Conservation (phyloP, 2,113 vertebrate species). For the Neofelis nebulosa region DNA sequence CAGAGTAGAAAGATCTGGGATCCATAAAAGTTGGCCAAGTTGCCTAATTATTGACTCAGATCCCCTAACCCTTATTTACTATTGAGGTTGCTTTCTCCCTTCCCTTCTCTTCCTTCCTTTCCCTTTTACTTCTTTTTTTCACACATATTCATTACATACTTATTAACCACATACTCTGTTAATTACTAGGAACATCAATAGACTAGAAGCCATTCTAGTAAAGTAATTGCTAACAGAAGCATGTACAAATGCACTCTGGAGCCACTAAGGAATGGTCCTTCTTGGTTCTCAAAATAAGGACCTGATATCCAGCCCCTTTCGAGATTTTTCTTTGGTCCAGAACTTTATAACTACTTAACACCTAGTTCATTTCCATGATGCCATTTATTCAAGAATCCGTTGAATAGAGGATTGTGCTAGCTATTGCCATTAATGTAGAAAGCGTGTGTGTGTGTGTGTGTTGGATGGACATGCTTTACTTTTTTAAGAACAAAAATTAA, state of each 20-base stretch:
- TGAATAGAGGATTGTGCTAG: background rate
- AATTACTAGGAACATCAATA: background rate
- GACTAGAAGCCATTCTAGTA: background rate
- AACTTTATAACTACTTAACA: background rate
- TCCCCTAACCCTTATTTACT: background rate
- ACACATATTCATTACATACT: background rate
- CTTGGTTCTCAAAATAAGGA: background rate
- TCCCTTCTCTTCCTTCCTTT: background rate
- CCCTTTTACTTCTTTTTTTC: background rate
- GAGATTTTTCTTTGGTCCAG: background rate
- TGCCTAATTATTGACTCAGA: background rate
- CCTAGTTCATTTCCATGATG: background rate
- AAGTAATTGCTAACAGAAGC: background rate
- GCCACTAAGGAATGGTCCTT: background rate
- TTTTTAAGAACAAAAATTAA: slow-evolving; percentile 21
- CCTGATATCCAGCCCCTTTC: background rate
- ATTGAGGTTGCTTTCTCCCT: background rate
- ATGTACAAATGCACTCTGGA: background rate
- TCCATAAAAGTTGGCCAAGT: background rate
- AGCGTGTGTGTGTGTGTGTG: background rate
- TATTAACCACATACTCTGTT: background rate
- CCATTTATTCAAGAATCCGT: background rate
- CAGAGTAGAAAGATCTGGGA: background rate
- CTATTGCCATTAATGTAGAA: background rate
- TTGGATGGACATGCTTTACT: background rate